Percentiles rank a stretch among this genome's conserved stretches.
phyloP scores from a whole-genome alignment of 2,113 vertebrate genomes.

The Gallinago jamesoni region DNA sequence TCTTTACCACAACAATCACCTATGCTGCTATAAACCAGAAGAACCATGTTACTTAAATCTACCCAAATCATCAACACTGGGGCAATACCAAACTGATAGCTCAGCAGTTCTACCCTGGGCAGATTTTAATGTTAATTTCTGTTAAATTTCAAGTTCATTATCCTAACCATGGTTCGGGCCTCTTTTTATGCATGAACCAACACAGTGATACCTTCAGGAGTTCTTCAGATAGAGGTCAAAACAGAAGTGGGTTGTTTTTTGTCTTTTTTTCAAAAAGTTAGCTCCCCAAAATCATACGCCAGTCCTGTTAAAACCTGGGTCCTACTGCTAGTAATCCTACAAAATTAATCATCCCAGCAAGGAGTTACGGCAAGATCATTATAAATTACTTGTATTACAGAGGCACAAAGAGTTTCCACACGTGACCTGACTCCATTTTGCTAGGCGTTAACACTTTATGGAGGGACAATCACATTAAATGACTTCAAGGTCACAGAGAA shows the following conservation, averaged over 20 bases:
- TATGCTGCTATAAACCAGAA: not conserved
- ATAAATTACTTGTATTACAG: not conserved
- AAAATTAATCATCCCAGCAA: not conserved
- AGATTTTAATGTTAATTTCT: not conserved
- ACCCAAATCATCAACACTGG: not conserved
- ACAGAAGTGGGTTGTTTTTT: not conserved
- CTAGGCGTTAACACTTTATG: not conserved
- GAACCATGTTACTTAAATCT: not conserved
- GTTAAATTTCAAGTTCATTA: not conserved
- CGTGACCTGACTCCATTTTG: not conserved
- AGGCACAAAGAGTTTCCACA: not conserved
- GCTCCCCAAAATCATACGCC: not conserved
- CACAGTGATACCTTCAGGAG: not conserved
- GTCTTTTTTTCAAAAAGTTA: not conserved
- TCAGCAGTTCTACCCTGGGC: not conserved
- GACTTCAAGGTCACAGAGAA: not conserved
- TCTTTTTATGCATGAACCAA: not conserved
- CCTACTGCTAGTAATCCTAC: not conserved
- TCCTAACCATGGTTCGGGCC: not conserved
- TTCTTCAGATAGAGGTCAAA: not conserved
- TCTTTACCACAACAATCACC: not conserved
- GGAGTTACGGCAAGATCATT: not conserved
- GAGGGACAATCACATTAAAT: not conserved
- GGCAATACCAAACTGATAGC: not conserved
- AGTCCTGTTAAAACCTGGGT: not conserved